Conservation (phyloP, 2,797 vertebrate genomes). For the Hemitrygon akajei region DNA sequence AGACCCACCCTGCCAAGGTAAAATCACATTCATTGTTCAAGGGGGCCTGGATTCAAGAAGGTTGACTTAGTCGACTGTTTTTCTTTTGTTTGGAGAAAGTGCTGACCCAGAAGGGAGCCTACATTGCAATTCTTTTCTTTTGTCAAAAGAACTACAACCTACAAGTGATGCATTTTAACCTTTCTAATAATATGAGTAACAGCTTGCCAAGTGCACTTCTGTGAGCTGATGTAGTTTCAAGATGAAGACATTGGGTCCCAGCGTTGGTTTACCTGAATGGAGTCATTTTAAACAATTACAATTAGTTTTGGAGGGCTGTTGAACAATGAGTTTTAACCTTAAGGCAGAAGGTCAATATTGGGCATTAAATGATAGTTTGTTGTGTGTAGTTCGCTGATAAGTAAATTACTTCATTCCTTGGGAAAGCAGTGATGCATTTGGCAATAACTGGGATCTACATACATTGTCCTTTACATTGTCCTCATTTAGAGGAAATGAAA, state of each 20-base stretch:
- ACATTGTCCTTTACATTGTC: background rate
- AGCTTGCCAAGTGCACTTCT: background rate
- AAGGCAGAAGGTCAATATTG: background rate
- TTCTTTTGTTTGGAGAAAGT: background rate
- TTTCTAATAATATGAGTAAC: background rate
- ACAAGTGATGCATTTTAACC: background rate
- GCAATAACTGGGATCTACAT: too few species aligned
- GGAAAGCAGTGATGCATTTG: too few species aligned
- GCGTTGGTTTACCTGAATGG: background rate
- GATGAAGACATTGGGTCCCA: background rate
- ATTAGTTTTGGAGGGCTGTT: background rate
- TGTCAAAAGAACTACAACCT: background rate
- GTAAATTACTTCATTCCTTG: too few species aligned
- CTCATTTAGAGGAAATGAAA: background rate
- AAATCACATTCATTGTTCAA: background rate
- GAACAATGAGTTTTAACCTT: background rate
- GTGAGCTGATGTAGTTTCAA: background rate
- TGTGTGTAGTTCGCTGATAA: too few species aligned
- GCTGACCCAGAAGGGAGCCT: background rate
- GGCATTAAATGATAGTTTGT: too few species aligned
- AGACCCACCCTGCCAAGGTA: background rate
- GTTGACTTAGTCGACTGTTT: background rate
- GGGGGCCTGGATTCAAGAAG: background rate
- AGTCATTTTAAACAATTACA: background rate
- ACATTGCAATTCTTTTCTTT: background rate